Evolutionary conservation across 2,888 invertebrate genomes (phyloP).

Genomic region (Pelosia muscerda): DNA sequence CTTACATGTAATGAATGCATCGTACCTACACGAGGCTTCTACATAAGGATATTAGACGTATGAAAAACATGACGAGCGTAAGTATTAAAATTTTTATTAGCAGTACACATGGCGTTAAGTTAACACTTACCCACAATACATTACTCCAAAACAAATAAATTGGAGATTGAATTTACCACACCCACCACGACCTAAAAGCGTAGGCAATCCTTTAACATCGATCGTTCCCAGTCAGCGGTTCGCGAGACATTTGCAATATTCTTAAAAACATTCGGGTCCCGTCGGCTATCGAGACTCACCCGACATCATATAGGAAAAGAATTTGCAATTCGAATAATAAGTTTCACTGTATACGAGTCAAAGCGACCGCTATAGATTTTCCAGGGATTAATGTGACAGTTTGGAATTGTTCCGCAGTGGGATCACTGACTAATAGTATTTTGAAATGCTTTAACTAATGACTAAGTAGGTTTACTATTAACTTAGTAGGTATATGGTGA

Average conservation of each 20-base stretch:
- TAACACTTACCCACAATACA: constrained; percentile 45
- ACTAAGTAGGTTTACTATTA: too few species aligned
- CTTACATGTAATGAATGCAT: too few species aligned
- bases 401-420: background rate
- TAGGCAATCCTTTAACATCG: constrained; percentile 75
- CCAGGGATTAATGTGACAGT: constrained; percentile 30
- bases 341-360: constrained; percentile 53
- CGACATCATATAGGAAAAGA: constrained; percentile 64
- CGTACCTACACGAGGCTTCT: background rate
- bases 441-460: background rate
- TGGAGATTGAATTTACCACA: constrained; percentile 58
- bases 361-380: constrained; percentile 29
- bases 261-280: constrained; percentile 75
- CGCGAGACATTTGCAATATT: constrained; percentile 77
- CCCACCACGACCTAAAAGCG: constrained; percentile 62
- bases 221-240: constrained; percentile 69
- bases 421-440: background rate
- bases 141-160: constrained; percentile 56
- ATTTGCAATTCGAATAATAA: constrained; percentile 68
- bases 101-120: constrained; percentile 13
- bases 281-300: constrained; percentile 60
- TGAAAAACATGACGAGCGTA: too few species aligned
- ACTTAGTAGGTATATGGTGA: too few species aligned
- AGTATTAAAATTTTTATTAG: background rate
- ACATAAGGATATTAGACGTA: background rate